phyloP scores from a whole-genome alignment of 2,888 invertebrate species.

The Sipha maydis region DNA sequence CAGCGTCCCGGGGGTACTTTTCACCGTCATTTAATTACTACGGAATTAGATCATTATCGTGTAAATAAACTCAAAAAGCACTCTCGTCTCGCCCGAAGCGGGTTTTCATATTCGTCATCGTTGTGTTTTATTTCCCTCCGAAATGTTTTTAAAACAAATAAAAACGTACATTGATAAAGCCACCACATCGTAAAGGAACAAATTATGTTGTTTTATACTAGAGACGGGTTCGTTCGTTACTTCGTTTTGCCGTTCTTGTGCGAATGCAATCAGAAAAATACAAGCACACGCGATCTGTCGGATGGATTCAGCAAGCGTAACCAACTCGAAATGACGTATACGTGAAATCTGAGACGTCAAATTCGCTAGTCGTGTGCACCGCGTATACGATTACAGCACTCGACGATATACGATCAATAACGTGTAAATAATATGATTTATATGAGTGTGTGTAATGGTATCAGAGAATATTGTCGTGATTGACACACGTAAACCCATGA shows the following conservation, averaged over 20 bases:
- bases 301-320: not conserved
- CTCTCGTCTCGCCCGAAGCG: no score
- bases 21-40: no score
- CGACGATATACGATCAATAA: not conserved
- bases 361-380: not conserved
- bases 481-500: not conserved
- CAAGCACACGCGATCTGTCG: not conserved
- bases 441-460: not conserved
- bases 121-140: no score
- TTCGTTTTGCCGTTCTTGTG: not conserved
- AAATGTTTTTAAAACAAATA: no score
- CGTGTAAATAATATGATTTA: not conserved
- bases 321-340: not conserved
- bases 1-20: no score
- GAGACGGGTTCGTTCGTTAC: not conserved
- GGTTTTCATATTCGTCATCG: no score
- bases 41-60: no score
- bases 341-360: not conserved
- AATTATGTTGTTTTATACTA: no score
- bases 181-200: no score
- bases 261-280: not conserved
- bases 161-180: no score
- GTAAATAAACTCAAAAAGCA: no score
- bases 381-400: not conserved
- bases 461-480: not conserved